Conservation (phyloP, 2,113 vertebrate genomes). For the Tragelaphus strepsiceros region DNA sequence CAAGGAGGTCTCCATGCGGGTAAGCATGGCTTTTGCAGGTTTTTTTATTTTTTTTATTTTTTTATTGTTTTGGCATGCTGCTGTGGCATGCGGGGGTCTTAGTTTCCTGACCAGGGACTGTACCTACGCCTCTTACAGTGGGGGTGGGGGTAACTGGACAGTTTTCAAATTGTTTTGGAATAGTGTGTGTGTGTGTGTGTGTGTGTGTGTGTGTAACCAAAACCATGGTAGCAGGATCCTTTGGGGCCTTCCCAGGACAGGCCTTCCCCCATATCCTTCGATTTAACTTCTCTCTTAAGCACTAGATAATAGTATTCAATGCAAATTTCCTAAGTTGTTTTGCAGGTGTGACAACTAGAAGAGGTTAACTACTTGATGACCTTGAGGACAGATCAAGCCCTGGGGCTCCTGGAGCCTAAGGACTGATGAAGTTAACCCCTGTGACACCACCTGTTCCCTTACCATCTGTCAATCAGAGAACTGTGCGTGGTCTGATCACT, state of each 20-base stretch:
- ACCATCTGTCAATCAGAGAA: background rate
- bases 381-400: background rate
- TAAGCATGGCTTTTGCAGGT: background rate
- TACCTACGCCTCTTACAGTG: background rate
- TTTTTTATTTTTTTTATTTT: background rate
- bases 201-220: background rate
- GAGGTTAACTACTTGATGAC: background rate
- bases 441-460: background rate
- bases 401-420: background rate
- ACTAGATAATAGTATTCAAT: background rate
- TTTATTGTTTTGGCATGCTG: background rate
- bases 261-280: background rate
- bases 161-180: background rate
- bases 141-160: background rate
- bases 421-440: background rate
- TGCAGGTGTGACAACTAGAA: background rate
- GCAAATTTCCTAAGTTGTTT: background rate
- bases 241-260: background rate
- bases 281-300: background rate
- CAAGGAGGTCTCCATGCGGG: background rate
- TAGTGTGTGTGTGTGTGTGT: background rate
- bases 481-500: accelerated
- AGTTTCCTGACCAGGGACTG: background rate
- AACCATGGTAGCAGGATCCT: background rate
- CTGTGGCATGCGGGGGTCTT: background rate